Evolutionary conservation across 2,113 vertebrate genomes (phyloP), one percentile per base, ranked within the genome.

Genomic region (Mohoua ochrocephala): DNA sequence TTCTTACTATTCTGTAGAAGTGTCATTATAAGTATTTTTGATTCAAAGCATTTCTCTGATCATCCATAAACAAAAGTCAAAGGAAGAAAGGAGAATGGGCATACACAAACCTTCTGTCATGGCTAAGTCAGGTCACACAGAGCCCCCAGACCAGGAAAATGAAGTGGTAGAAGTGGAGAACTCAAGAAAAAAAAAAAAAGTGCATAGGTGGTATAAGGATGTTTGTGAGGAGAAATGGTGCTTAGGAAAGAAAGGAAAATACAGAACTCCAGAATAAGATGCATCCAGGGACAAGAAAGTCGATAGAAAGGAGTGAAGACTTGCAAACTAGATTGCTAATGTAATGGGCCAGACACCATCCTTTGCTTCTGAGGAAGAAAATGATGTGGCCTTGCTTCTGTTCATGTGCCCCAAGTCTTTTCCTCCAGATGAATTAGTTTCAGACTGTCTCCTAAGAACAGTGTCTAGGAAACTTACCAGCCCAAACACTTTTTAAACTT

Each of bases 361-460:
- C 13, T 77, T 64, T 60, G 21, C 42, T 61, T 21, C 54, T 30
- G 26, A 64, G 56, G 56, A 59, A 35, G 21, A 24, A 68, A 21
- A 28, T 41, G 5, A n/a, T 54, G 41, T 0, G 1, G 4, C 8
- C 31, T 49, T n/a, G 20, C 3, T 73, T 74, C 9, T 5, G 28
- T 41, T 69, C 56, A 35, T 27, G 11, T 42, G 15, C 11, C 18
- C 15, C 4, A 84, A 30, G 14, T 64, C 2, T 57, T 80, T 75
- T 63, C 18, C 37, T 91, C 35, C 49, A 52, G 41, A 45, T 2
- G 6, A 19, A 37, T 78, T 91, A 11, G 37, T 23, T 73, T 64
- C 60, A 69, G 26, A 16, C 20, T 65, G 18, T 65, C 19, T 50
- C 33, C 19, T 23, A 33, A 44, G 53, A 87, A 63, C 4, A 21